phyloP scores from a whole-genome alignment of 2,888 invertebrate species.

The Uloborus plumipes region DNA sequence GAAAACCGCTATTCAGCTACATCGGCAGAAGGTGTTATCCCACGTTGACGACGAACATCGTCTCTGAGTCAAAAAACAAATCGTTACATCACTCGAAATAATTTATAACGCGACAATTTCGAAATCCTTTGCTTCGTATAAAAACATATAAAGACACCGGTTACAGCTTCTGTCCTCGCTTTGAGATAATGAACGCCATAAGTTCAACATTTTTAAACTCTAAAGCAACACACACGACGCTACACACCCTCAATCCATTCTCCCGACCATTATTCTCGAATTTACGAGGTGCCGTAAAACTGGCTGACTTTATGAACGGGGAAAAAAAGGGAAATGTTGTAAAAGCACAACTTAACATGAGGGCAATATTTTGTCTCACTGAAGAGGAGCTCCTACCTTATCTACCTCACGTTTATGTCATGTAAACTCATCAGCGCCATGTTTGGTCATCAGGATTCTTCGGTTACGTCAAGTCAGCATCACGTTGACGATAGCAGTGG shows the following conservation, averaged over 20 bases:
- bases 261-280: constrained; percentile 37
- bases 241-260: background rate
- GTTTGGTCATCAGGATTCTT: too few relatives aligned
- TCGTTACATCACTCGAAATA: too few relatives aligned
- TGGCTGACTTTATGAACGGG: background rate
- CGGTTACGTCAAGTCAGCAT: too few relatives aligned
- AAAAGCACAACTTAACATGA: constrained; percentile 35
- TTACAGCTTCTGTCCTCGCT: background rate
- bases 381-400: constrained; percentile 25
- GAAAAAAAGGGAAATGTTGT: constrained; percentile 34
- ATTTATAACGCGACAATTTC: too few relatives aligned
- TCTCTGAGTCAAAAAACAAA: too few relatives aligned
- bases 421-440: constrained; percentile 22
- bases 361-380: constrained; percentile 42
- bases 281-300: constrained; percentile 58
- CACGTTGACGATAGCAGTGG: too few relatives aligned
- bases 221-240: constrained; percentile 6
- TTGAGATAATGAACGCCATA: constrained; percentile 58
- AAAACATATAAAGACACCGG: constrained; percentile 1
- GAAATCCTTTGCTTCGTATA: too few relatives aligned
- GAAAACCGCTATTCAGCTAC: too few relatives aligned
- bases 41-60: too few relatives aligned
- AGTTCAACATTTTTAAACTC: constrained; percentile 55
- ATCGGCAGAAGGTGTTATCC: too few relatives aligned
- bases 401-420: constrained; percentile 39